phyloP scores from a whole-genome alignment of 1,140 invertebrate genomes.

The Macrocentrus cingulum region DNA sequence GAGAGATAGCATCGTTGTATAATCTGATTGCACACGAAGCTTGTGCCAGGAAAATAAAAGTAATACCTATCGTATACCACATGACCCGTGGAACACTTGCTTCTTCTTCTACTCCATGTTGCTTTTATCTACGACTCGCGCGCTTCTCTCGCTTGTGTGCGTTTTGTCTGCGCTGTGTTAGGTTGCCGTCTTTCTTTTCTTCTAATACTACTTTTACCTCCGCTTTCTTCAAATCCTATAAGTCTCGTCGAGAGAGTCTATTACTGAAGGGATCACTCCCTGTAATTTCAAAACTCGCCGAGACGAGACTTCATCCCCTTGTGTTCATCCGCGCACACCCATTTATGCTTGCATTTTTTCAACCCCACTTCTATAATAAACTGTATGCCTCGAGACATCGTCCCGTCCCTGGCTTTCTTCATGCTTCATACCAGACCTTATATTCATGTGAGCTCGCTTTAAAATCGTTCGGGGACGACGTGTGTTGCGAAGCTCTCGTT shows the following conservation, averaged over 20 bases:
- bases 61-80: conserved; percentile 11
- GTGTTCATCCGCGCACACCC: background rate
- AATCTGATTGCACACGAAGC: conserved; percentile 2
- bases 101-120: background rate
- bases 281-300: conserved; percentile 32
- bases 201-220: conserved; percentile 27
- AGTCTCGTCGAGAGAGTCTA: conserved; percentile 29
- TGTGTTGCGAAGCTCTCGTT: too few relatives aligned
- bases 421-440: too few relatives aligned
- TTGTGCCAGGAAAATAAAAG: conserved; percentile 16
- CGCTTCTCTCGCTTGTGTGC: background rate
- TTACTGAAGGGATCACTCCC: conserved; percentile 29
- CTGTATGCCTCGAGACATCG: background rate
- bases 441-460: too few relatives aligned
- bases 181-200: conserved; percentile 8
- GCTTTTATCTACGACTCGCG: background rate
- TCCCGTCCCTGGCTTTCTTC: background rate
- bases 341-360: conserved; percentile 14
- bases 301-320: conserved; percentile 21
- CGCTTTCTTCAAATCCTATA: conserved; percentile 27
- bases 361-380: background rate
- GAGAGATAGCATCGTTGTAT: background rate
- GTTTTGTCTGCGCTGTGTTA: background rate
- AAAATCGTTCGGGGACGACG: too few relatives aligned
- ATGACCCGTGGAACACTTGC: background rate